Evolutionary conservation across 2,113 vertebrate genomes (phyloP), one percentile per base, ranked within the genome.

Genomic region (Phyllostomus discolor): DNA sequence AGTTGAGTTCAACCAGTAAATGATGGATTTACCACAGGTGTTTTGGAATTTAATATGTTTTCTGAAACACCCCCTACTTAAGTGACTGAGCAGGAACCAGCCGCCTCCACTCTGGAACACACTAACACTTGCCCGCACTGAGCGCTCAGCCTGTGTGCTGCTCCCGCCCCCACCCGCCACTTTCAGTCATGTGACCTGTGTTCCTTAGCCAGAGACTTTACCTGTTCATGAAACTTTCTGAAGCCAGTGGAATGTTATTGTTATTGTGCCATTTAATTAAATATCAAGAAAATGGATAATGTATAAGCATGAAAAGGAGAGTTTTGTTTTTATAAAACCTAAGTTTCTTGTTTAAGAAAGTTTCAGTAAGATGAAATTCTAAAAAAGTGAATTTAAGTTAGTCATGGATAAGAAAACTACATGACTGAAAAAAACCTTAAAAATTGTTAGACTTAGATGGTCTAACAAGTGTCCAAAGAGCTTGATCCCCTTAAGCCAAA

Each of bases 121-220:
- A 5, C 4, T 62, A 4, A 48, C 46, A 20, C 54, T 10, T 0
- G 0, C 8, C 12, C 1, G 1, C 15, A 0, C 10, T 43, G 15
- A 54, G 41, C 4, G 0, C 20, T 1, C 5, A n/a, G 22, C 54
- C 11, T 8, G 9, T 1, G 0, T 0, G 2, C 5, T 33, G 7
- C 57, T 52, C 20, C 41, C 10, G 14, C 11, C 4, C 17, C 6
- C 3, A 22, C 11, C 57, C 4, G 10, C 7, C 17, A 10, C 33
- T 64, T 46, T 24, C 38, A 2, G 1, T 24, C 54, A 48, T 14
- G 16, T 38, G 78, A 73, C 5, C 69, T 72, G 22, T 16, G 35
- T 26, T 67, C 83, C 41, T 84, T 10, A 84, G 70, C 35, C 22
- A n/a, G n/a, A 28, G n/a, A 41, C 26, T 70, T 52, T 72, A 15